phyloP scores from a whole-genome alignment of 2,113 vertebrate species.

The Oncorhynchus kisutch region DNA sequence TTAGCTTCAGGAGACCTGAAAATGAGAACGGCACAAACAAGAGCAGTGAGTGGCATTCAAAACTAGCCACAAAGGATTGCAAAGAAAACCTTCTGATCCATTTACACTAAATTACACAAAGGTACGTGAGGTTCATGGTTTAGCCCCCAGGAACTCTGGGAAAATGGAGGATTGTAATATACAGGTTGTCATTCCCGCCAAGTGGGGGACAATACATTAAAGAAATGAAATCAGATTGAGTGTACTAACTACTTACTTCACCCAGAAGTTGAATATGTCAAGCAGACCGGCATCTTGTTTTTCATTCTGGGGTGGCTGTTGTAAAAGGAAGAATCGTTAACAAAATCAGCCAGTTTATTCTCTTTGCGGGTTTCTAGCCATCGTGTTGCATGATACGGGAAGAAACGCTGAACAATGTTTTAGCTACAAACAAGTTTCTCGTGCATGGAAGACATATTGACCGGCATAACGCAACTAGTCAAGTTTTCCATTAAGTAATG shows the following conservation, averaged over 20 bases:
- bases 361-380: no score
- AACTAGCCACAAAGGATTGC: neutral
- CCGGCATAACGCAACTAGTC: no score
- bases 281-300: conserved; percentile 66
- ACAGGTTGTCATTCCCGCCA: neutral
- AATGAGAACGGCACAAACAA: neutral
- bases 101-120: no score
- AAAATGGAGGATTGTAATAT: neutral
- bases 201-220: neutral
- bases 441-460: no score
- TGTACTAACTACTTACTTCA: conserved; percentile 67
- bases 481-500: no score
- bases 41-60: neutral
- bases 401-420: neutral
- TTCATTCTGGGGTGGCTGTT: conserved; percentile 69
- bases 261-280: conserved; percentile 75
- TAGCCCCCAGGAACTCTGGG: no score
- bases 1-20: conserved; percentile 43
- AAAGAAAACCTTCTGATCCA: neutral
- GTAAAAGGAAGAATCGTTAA: conserved; percentile 13
- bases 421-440: no score
- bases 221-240: neutral
- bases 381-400: no score
- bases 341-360: neutral
- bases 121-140: no score